Evolutionary conservation across 2,888 invertebrate genomes (phyloP).

Genomic region (Hoplodrina ambigua): DNA sequence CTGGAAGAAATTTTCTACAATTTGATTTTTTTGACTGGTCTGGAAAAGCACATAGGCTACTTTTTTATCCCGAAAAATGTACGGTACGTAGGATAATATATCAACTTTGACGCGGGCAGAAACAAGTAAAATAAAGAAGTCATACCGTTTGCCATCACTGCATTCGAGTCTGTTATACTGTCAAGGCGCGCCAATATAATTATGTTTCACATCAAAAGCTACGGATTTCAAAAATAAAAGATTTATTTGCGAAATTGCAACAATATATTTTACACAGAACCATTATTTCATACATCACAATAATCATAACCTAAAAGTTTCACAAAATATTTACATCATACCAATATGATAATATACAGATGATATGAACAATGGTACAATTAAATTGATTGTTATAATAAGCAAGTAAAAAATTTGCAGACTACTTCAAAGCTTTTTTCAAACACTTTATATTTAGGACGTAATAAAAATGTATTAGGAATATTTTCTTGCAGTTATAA

Average conservation of each 20-base stretch:
- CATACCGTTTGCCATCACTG: too few relatives aligned
- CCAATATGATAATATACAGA: slow-evolving; percentile 28
- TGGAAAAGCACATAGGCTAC: too few relatives aligned
- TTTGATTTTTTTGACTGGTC: too few relatives aligned
- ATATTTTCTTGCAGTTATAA: not conserved
- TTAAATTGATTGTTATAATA: slow-evolving; percentile 1
- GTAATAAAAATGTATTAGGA: not conserved
- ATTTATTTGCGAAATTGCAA: slow-evolving; percentile 48
- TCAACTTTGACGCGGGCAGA: too few relatives aligned
- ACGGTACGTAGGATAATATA: too few relatives aligned
- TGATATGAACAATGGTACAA: slow-evolving; percentile 20
- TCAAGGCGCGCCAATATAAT: too few relatives aligned
- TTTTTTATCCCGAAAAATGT: too few relatives aligned
- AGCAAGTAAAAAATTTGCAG: slow-evolving; percentile 1
- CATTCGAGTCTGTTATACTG: too few relatives aligned
- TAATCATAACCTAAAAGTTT: slow-evolving; percentile 57
- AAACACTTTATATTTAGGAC: not conserved
- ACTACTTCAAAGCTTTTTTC: not conserved
- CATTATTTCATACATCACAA: slow-evolving; percentile 67
- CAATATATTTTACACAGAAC: slow-evolving; percentile 63
- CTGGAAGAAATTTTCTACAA: too few relatives aligned
- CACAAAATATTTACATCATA: slow-evolving; percentile 64
- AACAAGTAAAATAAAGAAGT: too few relatives aligned
- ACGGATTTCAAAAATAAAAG: slow-evolving; percentile 6
- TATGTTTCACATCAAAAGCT: too few relatives aligned